Evolutionary conservation across 2,797 vertebrate species (phyloP), one percentile per base, ranked within the genome.

Genomic region (Silurus aristotelis): DNA sequence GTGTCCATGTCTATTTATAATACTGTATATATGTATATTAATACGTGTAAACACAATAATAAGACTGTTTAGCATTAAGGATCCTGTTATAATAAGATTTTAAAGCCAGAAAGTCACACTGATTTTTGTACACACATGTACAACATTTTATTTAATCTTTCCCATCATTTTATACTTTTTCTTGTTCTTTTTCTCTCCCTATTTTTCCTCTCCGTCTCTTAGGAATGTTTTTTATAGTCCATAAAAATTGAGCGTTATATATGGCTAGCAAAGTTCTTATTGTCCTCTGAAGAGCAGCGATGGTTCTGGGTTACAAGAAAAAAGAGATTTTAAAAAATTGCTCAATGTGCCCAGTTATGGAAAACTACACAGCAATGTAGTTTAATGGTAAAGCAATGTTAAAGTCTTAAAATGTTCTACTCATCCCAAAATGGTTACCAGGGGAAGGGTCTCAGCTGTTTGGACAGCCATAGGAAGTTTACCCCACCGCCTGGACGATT

Each of bases 171-270:
- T 73, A 27, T 12, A 10, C 0, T 2, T 56, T 15, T 25, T 15
- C 6, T 2, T n/a, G 15, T 46, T n/a, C 19, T 46, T 46, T 63
- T 63, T 43, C 20, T 79, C 38, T n/a, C 14, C n/a, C 15, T 79
- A 8, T 64, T n/a, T 64, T 61, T 48, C 22, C 38, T 15, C 20
- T 3, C 60, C 38, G n/a, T 79, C 77, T 64, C 60, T 64, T 48
- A 15, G 60, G 77, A 79, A 79, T 64, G 75, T 7, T 22, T 64
- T 79, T 79, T 64, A 46, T 64, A 79, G 77, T 22, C 77, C 77
- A 79, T 79, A 79, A 79, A 79, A 48, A 17, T 25, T n/a, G 9
- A 15, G 46, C 46, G 38, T 64, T 79, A 79, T 64, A 79, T 79
- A 46, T 64, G 38, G 20, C 77, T 48, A 78, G 58, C 38, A 48